Evolutionary conservation across 2,888 invertebrate genomes (phyloP), one percentile per base, ranked within the genome.

Genomic region (Tipula confusa): DNA sequence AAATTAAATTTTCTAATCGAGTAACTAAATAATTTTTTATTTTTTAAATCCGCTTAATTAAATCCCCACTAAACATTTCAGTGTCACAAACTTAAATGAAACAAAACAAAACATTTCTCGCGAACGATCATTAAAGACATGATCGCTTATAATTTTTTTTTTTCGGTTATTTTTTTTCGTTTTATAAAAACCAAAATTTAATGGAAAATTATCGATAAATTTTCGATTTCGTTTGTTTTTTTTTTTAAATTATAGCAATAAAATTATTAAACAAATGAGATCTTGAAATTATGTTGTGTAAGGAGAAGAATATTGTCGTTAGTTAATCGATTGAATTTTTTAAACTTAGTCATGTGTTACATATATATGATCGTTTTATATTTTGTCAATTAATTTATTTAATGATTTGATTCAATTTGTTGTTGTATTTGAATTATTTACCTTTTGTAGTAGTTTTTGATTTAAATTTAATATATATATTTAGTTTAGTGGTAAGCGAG

Each of bases 381-480:
- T 82, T 80, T 29, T 82, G 29, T 36, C 82, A 82, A 82, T 82
- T 82, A 82, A 33, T 82, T 82, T 82, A 33, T 15, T 82, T 82
- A 82, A 82, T 82, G 82, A 82, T 82, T 82, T 82, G 82, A 36
- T 33, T 80, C 31, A 80, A 15, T 80, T 80, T 80, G 64, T 64
- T 64, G 64, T 64, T 64, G 64, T 64, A n/a, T n/a, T n/a, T 24
- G 11, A 64, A 64, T n/a, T n/a, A n/a, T n/a, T n/a, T 64, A 64
- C 64, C 64, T 64, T 64, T 24, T 64, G 64, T 64, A 64, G 64
- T n/a, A n/a, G n/a, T n/a, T n/a, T n/a, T n/a, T n/a, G n/a, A n/a
- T n/a, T n/a, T n/a, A n/a, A n/a, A n/a, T n/a, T n/a, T n/a, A n/a
- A n/a, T n/a, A n/a, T n/a, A n/a, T n/a, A n/a, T n/a, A n/a, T n/a